Evolutionary conservation across 1,140 invertebrate species (phyloP).

Genomic region (Trinorchestia longiramus): DNA sequence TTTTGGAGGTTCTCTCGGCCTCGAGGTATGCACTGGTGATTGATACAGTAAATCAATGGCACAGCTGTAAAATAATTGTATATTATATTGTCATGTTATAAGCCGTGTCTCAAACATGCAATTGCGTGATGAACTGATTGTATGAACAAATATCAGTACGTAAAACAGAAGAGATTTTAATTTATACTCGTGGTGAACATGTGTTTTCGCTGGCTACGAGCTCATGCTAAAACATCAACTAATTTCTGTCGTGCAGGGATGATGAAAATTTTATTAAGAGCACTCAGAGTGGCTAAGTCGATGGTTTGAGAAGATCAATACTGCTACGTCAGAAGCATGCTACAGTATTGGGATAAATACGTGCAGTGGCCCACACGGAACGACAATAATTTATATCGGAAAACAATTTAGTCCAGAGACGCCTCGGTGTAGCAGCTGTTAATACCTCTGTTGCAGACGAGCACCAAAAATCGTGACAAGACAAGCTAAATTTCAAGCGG

Average conservation of each 20-base stretch:
- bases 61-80: no score
- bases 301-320: not conserved
- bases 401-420: not conserved
- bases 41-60: no score
- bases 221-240: not conserved
- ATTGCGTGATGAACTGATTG: no score
- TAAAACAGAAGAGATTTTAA: not conserved
- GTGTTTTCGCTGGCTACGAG: not conserved
- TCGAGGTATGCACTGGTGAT: no score
- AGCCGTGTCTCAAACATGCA: no score
- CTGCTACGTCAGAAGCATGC: not conserved
- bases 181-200: not conserved
- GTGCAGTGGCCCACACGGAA: not conserved
- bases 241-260: not conserved
- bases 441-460: not conserved
- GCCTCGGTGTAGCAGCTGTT: not conserved
- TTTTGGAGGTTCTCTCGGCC: no score
- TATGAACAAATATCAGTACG: no score
- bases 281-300: not conserved
- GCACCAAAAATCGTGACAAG: not conserved
- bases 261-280: not conserved
- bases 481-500: not conserved
- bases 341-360: not conserved
- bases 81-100: no score
- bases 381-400: conserved; percentile 1